Base-by-base conservation (phyloP, 2,797 vertebrate genomes). In the Taenioides sp. region DNA sequence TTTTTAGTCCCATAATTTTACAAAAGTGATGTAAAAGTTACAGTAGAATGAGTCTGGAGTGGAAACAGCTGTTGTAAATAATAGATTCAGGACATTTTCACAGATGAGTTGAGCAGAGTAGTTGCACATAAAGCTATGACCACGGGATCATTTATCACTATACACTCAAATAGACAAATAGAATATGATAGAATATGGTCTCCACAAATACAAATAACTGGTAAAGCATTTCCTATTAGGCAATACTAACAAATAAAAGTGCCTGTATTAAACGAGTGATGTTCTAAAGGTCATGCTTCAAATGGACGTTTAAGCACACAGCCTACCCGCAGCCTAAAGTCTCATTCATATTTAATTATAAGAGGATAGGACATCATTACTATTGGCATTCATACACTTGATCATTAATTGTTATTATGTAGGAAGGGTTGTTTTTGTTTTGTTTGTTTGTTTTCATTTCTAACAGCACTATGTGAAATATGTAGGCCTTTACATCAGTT, bases 381-480 rank as follows among this genome's bases (percentile, higher is more conserved):
- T n/a, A 69, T 67, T 63, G 25, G n/a, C 47, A 78, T 73, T 72
- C 5, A 31, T 18, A 52, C n/a, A 70, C 28, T 7, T 77, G 70
- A 59, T 14, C 69, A 52, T 67, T 67, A 66, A 71, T 74, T 69
- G 7, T 37, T 40, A 22, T 68, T 67, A 71, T 65, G 69, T 14
- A 82, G 27, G 17, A 2, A 37, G 28, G 4, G 2, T 61, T 61
- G 28, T n/a, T 61, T 17, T 61, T 3, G 16, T 34, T 31, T 31
- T 31, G 28, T 31, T 31, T 31, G 28, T 31, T 34, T 31, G 5
- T 31, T 34, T 34, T 37, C 3, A 16, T 31, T n/a, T 25, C 55
- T 58, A 58, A 27, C 7, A 22, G 10, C 22, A 57, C 25, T 25
- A 25, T 58, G 17, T 27, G 57, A 27, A 28, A 67, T 55, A 27